Evolutionary conservation across 2,888 invertebrate species (phyloP), one percentile per base, ranked within the genome.

Genomic region (Spisula solida): DNA sequence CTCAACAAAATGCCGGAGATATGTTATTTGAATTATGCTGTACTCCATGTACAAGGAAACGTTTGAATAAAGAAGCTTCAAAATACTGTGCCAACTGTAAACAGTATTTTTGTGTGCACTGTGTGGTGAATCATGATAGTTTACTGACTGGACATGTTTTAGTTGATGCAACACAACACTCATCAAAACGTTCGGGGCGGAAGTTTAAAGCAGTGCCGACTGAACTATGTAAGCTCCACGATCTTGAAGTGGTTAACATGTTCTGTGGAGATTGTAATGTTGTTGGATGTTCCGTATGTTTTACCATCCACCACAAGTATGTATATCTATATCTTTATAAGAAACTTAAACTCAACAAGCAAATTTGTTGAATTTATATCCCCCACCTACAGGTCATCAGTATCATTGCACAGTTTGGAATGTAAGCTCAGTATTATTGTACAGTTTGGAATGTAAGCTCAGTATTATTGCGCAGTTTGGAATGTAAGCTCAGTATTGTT

Each of bases 61-160:
- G 20, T 14, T 25, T 16, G 1, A 82, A n/a, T 12, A 82, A 41
- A 16, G 47, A 82, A 29, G 82, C 82, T 12, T 41, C 18, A 0
- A 82, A 82, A 41, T 82, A 70, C 29, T 82, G 82, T 70, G 66
- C 41, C 14, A 29, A 47, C 16, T 82, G 82, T 29, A 56, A 82
- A 29, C 60, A 82, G 47, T 82, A 70, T 70, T 47, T 82, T 16
- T 82, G 82, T 48, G 29, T 29, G 16, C 0, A 16, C 12, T 70
- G 82, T 25, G 82, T 82, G 1, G 48, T 66, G 47, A 48, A 14
- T 48, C 82, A 82, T 47, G 47, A 70, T 25, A 47, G 25, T 47
- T 47, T 82, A 12, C 18, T 70, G 12, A 29, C 47, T n/a, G 47
- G 70, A 47, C 82, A 82, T 70, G 25, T 10, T 8, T 29, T 70